These are phyloP conservation scores for Adelges cooleyi DNA, from an alignment of 1,140 invertebrate species.

Conservation along the genomic window DNA sequence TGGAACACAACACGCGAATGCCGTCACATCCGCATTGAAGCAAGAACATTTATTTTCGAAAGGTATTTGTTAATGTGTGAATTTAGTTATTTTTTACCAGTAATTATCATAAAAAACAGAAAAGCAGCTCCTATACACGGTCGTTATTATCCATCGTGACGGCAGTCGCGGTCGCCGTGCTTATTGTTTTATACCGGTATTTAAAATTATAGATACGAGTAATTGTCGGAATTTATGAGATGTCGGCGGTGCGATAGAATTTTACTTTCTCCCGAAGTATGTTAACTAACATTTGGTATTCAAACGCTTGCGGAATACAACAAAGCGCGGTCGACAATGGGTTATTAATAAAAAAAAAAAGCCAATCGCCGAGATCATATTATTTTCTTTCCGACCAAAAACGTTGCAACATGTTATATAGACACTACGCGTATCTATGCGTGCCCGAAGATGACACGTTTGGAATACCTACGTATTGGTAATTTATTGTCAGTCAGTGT, in stretches of 20 bases:
- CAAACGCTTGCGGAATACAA: conserved; percentile 5
- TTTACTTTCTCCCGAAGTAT: conserved; percentile 27
- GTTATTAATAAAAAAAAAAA: conserved; percentile 21
- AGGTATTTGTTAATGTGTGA: too few relatives aligned
- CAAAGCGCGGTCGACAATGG: conserved; percentile 1
- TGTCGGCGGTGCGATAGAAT: not conserved
- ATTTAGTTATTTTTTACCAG: too few relatives aligned
- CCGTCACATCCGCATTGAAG: too few relatives aligned
- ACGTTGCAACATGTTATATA: not conserved
- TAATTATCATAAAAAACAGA: too few relatives aligned
- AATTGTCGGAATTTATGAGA: conserved; percentile 19
- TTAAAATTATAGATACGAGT: too few relatives aligned
- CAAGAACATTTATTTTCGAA: too few relatives aligned
- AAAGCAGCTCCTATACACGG: too few relatives aligned
- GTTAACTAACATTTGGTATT: conserved; percentile 3
- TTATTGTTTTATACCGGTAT: too few relatives aligned
- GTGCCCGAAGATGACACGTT: conserved; percentile 15
- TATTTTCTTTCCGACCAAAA: not conserved
- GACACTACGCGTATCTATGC: not conserved
- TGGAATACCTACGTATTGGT: conserved; percentile 6
- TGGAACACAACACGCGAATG: too few relatives aligned
- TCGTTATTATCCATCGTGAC: too few relatives aligned
- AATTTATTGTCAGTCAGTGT: conserved; percentile 22
- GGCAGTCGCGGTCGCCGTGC: too few relatives aligned
- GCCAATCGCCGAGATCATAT: not conserved